These are phyloP conservation scores for Caenorhabditis wallacei DNA, from an alignment of 2,888 invertebrate species.

Conservation along the genomic window DNA sequence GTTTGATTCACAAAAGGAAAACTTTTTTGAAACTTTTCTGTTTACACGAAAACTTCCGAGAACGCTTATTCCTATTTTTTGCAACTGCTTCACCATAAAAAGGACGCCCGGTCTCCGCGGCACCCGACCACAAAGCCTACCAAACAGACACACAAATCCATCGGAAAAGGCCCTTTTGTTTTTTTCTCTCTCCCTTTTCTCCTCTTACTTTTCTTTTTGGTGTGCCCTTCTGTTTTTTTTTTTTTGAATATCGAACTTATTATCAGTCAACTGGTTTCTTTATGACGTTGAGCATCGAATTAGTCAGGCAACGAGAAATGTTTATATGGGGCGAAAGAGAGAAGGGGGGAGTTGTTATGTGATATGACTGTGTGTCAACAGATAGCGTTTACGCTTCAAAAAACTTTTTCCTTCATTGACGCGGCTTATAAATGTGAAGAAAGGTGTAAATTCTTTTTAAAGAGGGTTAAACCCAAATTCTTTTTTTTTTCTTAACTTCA, in stretches of 20 bases:
- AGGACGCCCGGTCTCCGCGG: constrained; percentile 38
- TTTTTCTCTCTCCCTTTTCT: constrained; percentile 33
- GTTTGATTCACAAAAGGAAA: constrained; percentile 1
- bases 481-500: neutral
- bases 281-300: constrained; percentile 14
- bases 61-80: constrained; percentile 32
- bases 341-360: constrained; percentile 25
- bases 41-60: constrained; percentile 41
- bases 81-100: constrained; percentile 7
- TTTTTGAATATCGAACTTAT: constrained; percentile 1
- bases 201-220: constrained; percentile 2
- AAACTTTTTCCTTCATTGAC: constrained; percentile 44
- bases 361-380: constrained; percentile 54
- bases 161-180: constrained; percentile 34
- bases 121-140: constrained; percentile 50
- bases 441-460: neutral
- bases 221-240: constrained; percentile 2
- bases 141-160: constrained; percentile 48
- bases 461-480: neutral
- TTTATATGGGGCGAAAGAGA: too few species aligned
- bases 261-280: constrained; percentile 10
- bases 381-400: constrained; percentile 56
- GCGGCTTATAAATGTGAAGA: constrained; percentile 11
- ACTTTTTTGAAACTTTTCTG: constrained; percentile 8
- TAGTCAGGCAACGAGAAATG: constrained; percentile 6